Base-by-base conservation (phyloP, 2,797 vertebrate species). In the Syndactyla subalaris region DNA sequence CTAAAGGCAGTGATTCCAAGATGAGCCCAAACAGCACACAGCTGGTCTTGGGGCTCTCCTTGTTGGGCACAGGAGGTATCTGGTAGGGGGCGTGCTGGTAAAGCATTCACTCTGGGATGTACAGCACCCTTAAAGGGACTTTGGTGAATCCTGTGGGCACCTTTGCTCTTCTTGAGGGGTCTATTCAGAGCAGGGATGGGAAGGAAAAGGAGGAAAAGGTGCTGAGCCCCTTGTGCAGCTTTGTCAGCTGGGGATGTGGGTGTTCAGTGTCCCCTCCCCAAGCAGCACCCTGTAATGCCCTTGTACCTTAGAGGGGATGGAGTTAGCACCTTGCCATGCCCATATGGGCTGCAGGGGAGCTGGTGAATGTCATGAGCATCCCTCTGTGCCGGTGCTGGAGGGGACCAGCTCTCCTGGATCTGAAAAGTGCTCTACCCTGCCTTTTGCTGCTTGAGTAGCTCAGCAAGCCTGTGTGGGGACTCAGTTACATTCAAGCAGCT, bases 91-190 rank as follows among this genome's bases (percentile, higher is more conserved):
- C 10, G 3, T 67, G 36, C 54, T 82, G 78, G 36, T 45, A 68
- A 54, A 21, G 39, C 0, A 0, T 66, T 70, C 3, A 3, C 29
- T 36, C 12, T 30, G 32, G n/a, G 36, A 9, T 65, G 30, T 80
- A 9, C 49, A 45, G 18, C 29, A 38, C 22, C 12, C 59, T 62
- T 75, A 15, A 51, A 74, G 45, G 41, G 73, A 23, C 49, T 80
- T 75, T 0, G 15, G 6, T 41, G 38, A 46, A 9, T 27, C 14
- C 21, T 1, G 0, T 27, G 39, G 39, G 32, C 19, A 34, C 8
- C 30, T 45, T 73, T 58, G 26, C 38, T 84, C 36, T 89, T 77
- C 26, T 65, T 61, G 12, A 48, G n/a, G 24, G 10, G 3, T 51
- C 61, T 29, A 10, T 6, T 49, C 45, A 62, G 32, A 63, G 22